A percentile compares a stretch with the other conserved stretches of the same genome.
phyloP scores from a whole-genome alignment of 2,113 vertebrate species.

The Cyprinodon variegatus region DNA sequence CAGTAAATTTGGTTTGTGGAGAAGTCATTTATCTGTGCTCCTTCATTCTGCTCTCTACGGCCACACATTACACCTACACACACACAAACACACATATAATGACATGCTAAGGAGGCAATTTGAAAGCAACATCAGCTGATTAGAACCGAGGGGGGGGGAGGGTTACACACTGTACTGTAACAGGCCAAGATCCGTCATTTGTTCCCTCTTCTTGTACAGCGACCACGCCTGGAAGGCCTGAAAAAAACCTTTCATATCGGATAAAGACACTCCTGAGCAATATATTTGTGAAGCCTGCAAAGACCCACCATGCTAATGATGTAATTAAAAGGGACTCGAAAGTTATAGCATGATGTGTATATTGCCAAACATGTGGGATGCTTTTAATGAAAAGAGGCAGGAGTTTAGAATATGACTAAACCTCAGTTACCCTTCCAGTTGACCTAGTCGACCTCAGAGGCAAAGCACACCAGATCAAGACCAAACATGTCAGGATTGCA shows the following conservation, averaged over 20 bases:
- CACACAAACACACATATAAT: conserved; percentile 36
- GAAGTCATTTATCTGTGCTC: conserved; percentile 22
- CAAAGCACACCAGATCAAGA: conserved; percentile 2
- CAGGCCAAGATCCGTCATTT: conserved; percentile 53
- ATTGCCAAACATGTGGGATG: conserved; percentile 14
- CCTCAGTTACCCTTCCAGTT: conserved; percentile 1
- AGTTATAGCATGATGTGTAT: conserved; percentile 24
- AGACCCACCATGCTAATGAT: conserved; percentile 35
- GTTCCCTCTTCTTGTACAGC: conserved; percentile 29
- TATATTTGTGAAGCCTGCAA: conserved; percentile 5
- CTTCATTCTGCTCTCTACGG: conserved; percentile 4
- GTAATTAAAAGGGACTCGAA: conserved; percentile 58
- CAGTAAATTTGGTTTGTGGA: conserved; percentile 14
- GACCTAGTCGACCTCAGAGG: conserved; percentile 2
- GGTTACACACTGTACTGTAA: conserved; percentile 46
- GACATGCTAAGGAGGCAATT: conserved; percentile 56
- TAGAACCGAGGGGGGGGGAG: conserved; percentile 35
- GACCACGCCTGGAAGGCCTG: conserved; percentile 18
- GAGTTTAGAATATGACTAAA: conserved; percentile 16
- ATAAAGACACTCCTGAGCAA: conserved; percentile 23
- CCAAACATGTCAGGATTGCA: background rate
- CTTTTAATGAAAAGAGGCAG: conserved; percentile 26
- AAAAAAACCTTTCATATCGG: conserved; percentile 28
- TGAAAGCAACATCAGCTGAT: conserved; percentile 62
- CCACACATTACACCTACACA: conserved; percentile 19